Base-by-base conservation (phyloP, 2,797 vertebrate genomes). In the Chelon auratus region DNA sequence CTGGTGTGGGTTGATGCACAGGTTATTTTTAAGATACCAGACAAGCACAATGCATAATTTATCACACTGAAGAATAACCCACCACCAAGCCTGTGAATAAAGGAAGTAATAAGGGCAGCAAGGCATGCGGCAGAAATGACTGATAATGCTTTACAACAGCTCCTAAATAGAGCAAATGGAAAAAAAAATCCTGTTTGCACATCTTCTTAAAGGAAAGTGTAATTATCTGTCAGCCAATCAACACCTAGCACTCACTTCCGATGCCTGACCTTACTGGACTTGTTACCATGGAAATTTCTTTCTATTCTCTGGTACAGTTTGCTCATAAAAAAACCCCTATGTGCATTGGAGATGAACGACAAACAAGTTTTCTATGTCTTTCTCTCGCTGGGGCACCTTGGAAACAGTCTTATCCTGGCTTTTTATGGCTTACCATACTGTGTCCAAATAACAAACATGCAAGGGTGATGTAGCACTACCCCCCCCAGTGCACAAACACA, bases 211-310 rank as follows among this genome's bases (percentile, higher is more conserved):
- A 84, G 82, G 84, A 89, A 94, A 91, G 83, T 88, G 92, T 92
- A 92, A 93, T 93, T 93, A 89, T 93, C 88, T 78, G n/a, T 42
- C 77, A 87, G 84, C 91, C 90, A 94, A 93, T 93, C 91, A 86
- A 87, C 78, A 66, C 24, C 61, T 65, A 63, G 68, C 77, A 82
- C 77, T 82, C 82, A 84, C 86, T 93, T 93, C 90, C 89, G 94
- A 82, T 62, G 88, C 51, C 88, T 93, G 92, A 93, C 91, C 90
- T 94, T 91, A 91, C 84, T 78, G 36, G 68, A 84, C 87, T 89
- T 53, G 92, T 92, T 92, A 87, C 94, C 94, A 92, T 77, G 72
- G 94, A 89, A 94, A 92, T 87, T 42, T 76, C 63, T 75, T 72
- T 72, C 79, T 89, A 33, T 65, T 72, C 3, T 43, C 62, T 80